Evolutionary conservation across 2,888 invertebrate species (phyloP).

Genomic region (Acleris cristana): DNA sequence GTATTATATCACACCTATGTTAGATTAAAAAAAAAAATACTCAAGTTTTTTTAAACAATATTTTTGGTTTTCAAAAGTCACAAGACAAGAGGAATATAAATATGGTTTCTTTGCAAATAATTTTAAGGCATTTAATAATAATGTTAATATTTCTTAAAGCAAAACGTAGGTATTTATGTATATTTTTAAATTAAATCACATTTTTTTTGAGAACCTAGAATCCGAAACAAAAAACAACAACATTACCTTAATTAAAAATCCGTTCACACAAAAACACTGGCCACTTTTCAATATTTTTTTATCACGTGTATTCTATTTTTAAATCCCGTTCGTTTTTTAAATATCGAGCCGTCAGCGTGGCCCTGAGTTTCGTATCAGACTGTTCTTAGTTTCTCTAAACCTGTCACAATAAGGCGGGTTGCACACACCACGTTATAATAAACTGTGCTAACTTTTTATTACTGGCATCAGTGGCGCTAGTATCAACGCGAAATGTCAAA

Average conservation of each 20-base stretch:
- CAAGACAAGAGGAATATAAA: too few relatives aligned
- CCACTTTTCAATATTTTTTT: conserved; percentile 1
- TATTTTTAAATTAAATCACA: background rate
- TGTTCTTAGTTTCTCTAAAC: conserved; percentile 68
- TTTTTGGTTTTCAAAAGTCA: too few relatives aligned
- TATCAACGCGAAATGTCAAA: background rate
- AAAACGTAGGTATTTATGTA: too few relatives aligned
- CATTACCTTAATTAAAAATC: background rate
- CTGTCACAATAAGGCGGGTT: conserved; percentile 54
- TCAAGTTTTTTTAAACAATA: too few relatives aligned
- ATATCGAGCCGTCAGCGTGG: conserved; percentile 11
- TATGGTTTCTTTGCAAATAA: too few relatives aligned
- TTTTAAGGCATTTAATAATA: too few relatives aligned
- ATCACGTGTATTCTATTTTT: background rate
- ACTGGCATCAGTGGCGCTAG: background rate
- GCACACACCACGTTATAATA: conserved; percentile 39
- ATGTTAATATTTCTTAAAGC: too few relatives aligned
- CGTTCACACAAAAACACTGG: background rate
- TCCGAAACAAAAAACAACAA: background rate
- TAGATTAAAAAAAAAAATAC: conserved; percentile 21
- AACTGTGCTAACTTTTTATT: conserved; percentile 3
- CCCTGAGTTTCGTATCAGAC: conserved; percentile 57
- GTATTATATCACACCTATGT: conserved; percentile 8
- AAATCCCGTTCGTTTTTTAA: conserved; percentile 22
- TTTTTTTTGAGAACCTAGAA: too few relatives aligned